Conservation (phyloP, 2,888 invertebrate species). For the Cremastinae sp. region DNA sequence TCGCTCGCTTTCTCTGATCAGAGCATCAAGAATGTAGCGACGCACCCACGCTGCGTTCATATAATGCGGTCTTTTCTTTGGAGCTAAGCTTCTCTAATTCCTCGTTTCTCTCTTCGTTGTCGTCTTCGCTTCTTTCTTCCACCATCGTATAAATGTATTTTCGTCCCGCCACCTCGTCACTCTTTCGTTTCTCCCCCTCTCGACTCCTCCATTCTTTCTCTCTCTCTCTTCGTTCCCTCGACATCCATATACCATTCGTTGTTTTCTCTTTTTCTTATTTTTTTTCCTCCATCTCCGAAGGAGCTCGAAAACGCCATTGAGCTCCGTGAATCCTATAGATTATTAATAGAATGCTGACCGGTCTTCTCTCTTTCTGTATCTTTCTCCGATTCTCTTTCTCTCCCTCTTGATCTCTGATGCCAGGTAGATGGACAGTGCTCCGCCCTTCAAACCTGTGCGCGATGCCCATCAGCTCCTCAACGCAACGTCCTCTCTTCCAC, state of each 20-base stretch:
- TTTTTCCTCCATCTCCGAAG: constrained; percentile 43
- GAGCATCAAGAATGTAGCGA: constrained; percentile 60
- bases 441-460: constrained; percentile 67
- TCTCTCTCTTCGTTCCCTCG: constrained; percentile 32
- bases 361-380: constrained; percentile 54
- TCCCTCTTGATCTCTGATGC: constrained; percentile 47
- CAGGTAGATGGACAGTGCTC: constrained; percentile 75
- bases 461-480: constrained; percentile 50
- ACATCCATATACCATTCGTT: not conserved
- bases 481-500: constrained; percentile 5
- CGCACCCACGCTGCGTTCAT: constrained; percentile 74
- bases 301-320: constrained; percentile 65
- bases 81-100: constrained; percentile 74
- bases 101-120: constrained; percentile 64
- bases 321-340: constrained; percentile 76
- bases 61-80: constrained; percentile 74
- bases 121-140: constrained; percentile 60
- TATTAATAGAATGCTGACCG: constrained; percentile 78
- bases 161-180: constrained; percentile 47
- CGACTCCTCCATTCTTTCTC: constrained; percentile 17
- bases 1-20: not conserved
- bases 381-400: constrained; percentile 34
- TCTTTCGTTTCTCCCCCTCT: constrained; percentile 34
- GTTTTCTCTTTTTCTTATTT: constrained; percentile 16
- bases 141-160: constrained; percentile 29